These are phyloP conservation scores for Ostrea denselamellosa DNA, from an alignment of 1,140 invertebrate species.

Conservation along the genomic window DNA sequence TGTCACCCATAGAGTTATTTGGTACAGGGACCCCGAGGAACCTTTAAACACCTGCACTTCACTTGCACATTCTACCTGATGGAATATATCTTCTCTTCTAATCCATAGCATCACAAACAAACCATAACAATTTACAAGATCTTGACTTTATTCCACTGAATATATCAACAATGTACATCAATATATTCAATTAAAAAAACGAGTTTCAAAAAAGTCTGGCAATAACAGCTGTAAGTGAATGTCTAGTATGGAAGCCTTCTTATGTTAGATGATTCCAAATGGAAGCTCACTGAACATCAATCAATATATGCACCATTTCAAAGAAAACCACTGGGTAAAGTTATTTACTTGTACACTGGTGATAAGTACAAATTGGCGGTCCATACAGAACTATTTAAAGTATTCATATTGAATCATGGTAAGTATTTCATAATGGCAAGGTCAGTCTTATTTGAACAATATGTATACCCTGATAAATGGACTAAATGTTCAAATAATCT, in stretches of 20 bases:
- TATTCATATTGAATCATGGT: neutral
- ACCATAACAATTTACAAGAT: conserved; percentile 5
- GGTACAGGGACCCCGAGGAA: too few species aligned
- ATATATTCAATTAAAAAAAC: neutral
- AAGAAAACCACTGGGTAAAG: neutral
- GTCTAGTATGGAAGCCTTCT: conserved; percentile 7
- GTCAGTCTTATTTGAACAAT: neutral
- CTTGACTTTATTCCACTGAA: conserved; percentile 27
- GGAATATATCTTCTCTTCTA: too few species aligned
- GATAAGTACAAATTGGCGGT: neutral
- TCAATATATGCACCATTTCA: neutral
- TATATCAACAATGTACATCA: conserved; percentile 19
- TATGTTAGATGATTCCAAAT: conserved; percentile 12
- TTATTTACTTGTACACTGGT: neutral
- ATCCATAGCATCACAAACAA: too few species aligned
- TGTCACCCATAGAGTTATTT: too few species aligned
- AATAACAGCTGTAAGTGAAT: conserved; percentile 12
- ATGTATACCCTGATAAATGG: neutral
- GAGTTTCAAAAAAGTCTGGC: neutral
- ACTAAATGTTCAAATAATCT: neutral
- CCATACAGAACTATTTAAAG: neutral
- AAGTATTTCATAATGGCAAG: neutral
- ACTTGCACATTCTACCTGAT: too few species aligned
- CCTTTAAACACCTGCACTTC: too few species aligned
- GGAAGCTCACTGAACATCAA: conserved; percentile 10